Evolutionary conservation across 2,113 vertebrate species (phyloP).

Genomic region (Polypterus senegalus): DNA sequence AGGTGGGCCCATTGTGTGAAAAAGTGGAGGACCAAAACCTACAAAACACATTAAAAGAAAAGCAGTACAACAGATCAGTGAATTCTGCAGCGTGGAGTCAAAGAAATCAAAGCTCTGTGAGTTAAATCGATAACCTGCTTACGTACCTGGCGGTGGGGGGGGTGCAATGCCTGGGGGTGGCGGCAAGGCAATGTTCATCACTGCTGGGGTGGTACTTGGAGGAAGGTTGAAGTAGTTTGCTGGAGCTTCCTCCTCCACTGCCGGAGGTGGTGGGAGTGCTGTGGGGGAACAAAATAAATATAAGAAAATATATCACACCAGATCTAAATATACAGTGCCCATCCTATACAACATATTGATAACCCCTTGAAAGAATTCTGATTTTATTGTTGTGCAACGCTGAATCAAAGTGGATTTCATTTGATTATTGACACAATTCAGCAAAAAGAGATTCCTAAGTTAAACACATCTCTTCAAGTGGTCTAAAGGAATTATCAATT

Average conservation of each 20-base stretch:
- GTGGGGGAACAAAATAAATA: neutral
- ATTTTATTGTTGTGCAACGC: no score
- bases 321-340: no score
- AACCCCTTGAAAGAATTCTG: no score
- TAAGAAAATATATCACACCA: neutral
- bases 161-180: slow-evolving; percentile 78
- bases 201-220: slow-evolving; percentile 64
- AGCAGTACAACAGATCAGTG: neutral
- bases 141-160: slow-evolving; percentile 82
- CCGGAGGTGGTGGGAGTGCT: slow-evolving; percentile 80
- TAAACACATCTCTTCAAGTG: no score
- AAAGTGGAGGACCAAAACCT: slow-evolving; percentile 78
- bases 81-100: no score
- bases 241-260: slow-evolving; percentile 75
- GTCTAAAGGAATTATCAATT: no score
- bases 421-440: no score
- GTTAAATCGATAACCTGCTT: no score
- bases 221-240: slow-evolving; percentile 91
- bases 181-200: slow-evolving; percentile 79
- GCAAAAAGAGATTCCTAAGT: no score
- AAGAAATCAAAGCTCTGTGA: no score
- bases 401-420: no score
- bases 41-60: slow-evolving; percentile 3
- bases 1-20: slow-evolving; percentile 61
- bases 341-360: no score